A percentile compares a stretch with the other conserved stretches of the same genome.
Evolutionary conservation across 1,140 invertebrate genomes (phyloP).

Genomic region (Kradibia gibbosae): DNA sequence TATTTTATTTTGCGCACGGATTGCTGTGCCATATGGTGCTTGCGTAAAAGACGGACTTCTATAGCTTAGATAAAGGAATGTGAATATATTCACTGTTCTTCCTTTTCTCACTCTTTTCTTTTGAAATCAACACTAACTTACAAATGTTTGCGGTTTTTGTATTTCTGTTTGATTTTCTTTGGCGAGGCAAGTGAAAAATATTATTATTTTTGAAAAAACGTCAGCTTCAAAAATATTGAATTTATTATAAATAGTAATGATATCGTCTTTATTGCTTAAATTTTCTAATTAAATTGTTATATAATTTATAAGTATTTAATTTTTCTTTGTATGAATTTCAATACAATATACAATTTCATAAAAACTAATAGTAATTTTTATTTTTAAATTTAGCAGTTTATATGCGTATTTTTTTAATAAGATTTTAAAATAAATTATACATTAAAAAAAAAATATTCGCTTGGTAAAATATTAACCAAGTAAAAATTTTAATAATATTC

Average conservation of each 20-base stretch:
- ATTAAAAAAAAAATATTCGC: no score
- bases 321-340: no score
- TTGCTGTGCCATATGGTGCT: background rate
- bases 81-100: background rate
- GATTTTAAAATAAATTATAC: no score
- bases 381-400: no score
- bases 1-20: constrained; percentile 29
- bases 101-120: background rate
- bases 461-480: background rate
- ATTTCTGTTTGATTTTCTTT: background rate
- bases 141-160: background rate
- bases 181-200: background rate
- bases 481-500: background rate
- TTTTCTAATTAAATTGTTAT: no score
- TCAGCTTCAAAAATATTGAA: no score
- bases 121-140: background rate
- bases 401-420: no score
- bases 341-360: no score
- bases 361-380: no score
- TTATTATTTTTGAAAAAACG: background rate
- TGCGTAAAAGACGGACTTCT: background rate
- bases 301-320: no score
- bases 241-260: no score
- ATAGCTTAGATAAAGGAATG: background rate
- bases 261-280: no score